These are phyloP conservation scores for Drosophila gunungcola DNA, from an alignment of 1,140 invertebrate species.

Conservation along the genomic window DNA sequence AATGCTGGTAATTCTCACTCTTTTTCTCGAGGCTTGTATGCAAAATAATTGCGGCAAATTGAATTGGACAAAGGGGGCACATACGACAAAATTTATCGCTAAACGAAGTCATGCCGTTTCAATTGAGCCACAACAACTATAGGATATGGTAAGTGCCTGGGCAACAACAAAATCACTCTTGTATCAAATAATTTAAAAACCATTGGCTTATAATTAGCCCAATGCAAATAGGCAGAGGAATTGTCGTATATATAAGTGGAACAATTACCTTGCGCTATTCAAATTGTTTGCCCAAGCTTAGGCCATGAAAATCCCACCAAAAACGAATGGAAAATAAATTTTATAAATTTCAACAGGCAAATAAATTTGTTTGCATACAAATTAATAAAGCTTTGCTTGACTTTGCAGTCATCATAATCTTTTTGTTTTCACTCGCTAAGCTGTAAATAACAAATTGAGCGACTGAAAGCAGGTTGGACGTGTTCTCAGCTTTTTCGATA, in stretches of 20 bases:
- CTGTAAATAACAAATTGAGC: constrained; percentile 49
- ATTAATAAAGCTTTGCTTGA: constrained; percentile 59
- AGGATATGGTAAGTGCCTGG: constrained; percentile 17
- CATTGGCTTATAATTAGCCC: constrained; percentile 44
- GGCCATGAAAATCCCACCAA: neutral
- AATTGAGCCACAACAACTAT: constrained; percentile 63
- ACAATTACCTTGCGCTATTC: constrained; percentile 8
- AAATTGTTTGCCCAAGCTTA: constrained; percentile 37
- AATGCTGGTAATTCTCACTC: constrained; percentile 5
- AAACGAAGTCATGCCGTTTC: constrained; percentile 82
- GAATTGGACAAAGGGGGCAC: constrained; percentile 62
- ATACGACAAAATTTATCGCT: constrained; percentile 67
- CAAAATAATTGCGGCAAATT: constrained; percentile 82
- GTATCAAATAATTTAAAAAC: constrained; percentile 31
- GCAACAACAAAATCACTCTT: constrained; percentile 4
- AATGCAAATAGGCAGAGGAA: constrained; percentile 35
- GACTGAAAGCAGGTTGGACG: constrained; percentile 63
- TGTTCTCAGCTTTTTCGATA: constrained; percentile 31
- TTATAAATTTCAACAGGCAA: constrained; percentile 49
- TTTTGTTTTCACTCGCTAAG: constrained; percentile 50
- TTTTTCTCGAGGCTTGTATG: constrained; percentile 48
- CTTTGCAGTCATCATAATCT: constrained; percentile 31
- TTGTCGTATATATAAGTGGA: constrained; percentile 13
- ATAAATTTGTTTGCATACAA: constrained; percentile 70
- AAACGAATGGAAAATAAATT: constrained; percentile 9